Evolutionary conservation across 1,140 invertebrate species (phyloP).

Genomic region (Elysia chlorotica): DNA sequence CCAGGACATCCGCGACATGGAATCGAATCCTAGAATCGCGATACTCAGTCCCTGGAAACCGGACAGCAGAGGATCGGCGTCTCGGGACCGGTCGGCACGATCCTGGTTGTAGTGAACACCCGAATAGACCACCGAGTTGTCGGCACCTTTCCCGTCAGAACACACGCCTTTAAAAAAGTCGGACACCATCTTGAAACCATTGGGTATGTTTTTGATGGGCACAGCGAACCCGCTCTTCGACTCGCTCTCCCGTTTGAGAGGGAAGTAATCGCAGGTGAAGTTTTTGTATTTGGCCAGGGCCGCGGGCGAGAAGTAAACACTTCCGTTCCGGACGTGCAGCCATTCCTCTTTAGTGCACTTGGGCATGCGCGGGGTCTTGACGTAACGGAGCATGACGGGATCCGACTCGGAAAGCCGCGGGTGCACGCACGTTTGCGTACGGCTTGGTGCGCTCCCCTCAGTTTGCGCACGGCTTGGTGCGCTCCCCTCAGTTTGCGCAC

Average conservation of each 20-base stretch:
- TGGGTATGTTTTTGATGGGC: conserved; percentile 26
- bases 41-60: not conserved
- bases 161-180: conserved; percentile 50
- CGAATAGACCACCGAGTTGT: conserved; percentile 46
- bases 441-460: too few relatives aligned
- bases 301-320: conserved; percentile 27
- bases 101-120: conserved; percentile 34
- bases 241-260: conserved; percentile 30
- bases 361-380: conserved; percentile 66
- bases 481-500: too few relatives aligned
- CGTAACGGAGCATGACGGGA: conserved; percentile 72
- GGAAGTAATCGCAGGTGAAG: conserved; percentile 40
- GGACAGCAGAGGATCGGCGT: too few relatives aligned
- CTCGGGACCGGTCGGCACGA: not conserved
- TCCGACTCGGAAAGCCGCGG: conserved; percentile 71
- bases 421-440: too few relatives aligned
- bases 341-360: conserved; percentile 67
- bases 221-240: conserved; percentile 20
- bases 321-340: conserved; percentile 40
- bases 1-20: conserved; percentile 83
- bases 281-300: conserved; percentile 29
- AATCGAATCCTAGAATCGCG: conserved; percentile 81
- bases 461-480: too few relatives aligned
- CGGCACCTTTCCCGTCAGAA: conserved; percentile 28
- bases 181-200: conserved; percentile 28